Evolutionary conservation across 35 echinoderm and acorn worm species (phyloP), one percentile per base, ranked within the genome.

Genomic region (Ptychodera flava): DNA sequence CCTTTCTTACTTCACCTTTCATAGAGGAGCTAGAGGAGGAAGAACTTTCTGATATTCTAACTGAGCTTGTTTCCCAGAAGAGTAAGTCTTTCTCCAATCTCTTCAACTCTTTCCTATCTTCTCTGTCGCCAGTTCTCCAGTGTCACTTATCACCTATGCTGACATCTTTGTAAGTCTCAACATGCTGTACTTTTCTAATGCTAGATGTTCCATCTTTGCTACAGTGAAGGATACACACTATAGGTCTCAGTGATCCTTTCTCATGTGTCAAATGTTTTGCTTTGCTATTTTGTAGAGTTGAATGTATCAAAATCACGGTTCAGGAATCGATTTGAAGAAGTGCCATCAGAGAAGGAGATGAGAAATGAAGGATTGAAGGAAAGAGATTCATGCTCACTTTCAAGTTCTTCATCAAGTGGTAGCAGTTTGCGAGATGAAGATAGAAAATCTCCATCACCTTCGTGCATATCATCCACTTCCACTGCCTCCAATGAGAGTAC

Each of bases 401-500:
- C 82, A 83, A 83, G 31, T 37, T 83, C 33, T 32, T 81, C 80
- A 10, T 81, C 80, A 16, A 16, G 33, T 31, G 33, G n/a, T n/a
- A n/a, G 31, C 33, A 81, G 80, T 81, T 28, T 81, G 1, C 33
- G 35, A 31, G 35, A 81, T 34, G 80, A 81, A 28, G 80, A 31
- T 31, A 34, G 80, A 81, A 34, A n/a, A n/a, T n/a, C n/a, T 12
- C 45, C 45, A 64, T 64, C 45, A 64, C 45, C 45, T 12, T 64
- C 45, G 22, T 22, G 6, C 45, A 64, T 12, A 64, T 64, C 82
- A 14, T 83, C 33, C 37, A 36, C 82, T 35, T 83, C 82, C 14
- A 83, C 16, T 37, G 37, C 37, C 37, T 83, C 82, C n/a, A 83
- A 30, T 37, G 82, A 83, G 37, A 83, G 82, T 83, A 83, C 82